These are phyloP conservation scores for Pygoscelis antarcticus DNA, from an alignment of 2,113 vertebrate genomes.

Conservation along the genomic window DNA sequence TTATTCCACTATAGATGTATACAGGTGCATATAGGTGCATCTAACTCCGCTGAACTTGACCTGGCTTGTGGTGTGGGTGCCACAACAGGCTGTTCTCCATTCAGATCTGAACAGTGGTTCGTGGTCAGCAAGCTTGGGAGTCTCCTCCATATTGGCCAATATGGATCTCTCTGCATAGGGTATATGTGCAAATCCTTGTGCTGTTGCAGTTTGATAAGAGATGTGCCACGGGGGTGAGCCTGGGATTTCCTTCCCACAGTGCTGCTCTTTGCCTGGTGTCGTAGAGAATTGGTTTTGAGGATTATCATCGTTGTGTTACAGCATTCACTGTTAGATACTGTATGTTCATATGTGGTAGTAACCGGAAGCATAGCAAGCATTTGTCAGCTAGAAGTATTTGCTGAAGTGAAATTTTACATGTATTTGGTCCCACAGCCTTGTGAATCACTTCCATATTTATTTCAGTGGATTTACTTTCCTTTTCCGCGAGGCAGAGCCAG, in stretches of 20 bases:
- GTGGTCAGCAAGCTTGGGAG: background rate
- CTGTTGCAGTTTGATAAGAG: background rate
- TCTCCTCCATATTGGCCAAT: background rate
- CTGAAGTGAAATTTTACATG: background rate
- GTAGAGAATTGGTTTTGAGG: fast-evolving
- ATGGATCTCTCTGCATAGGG: background rate
- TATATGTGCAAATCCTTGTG: background rate
- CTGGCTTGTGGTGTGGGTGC: background rate
- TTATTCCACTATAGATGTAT: background rate
- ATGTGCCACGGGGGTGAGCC: fast-evolving
- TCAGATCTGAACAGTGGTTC: background rate
- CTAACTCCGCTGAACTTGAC: background rate
- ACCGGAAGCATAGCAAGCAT: background rate
- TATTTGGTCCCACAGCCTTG: background rate
- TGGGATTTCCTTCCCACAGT: background rate
- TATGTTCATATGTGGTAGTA: background rate
- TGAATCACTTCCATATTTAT: background rate
- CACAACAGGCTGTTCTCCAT: fast-evolving
- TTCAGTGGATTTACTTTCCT: background rate
- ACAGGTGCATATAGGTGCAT: background rate
- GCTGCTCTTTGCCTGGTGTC: background rate
- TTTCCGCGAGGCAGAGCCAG: background rate
- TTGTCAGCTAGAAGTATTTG: background rate
- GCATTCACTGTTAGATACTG: background rate
- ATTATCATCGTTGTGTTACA: background rate